phyloP scores from a whole-genome alignment of 2,113 vertebrate species.

The Chrysemys picta region DNA sequence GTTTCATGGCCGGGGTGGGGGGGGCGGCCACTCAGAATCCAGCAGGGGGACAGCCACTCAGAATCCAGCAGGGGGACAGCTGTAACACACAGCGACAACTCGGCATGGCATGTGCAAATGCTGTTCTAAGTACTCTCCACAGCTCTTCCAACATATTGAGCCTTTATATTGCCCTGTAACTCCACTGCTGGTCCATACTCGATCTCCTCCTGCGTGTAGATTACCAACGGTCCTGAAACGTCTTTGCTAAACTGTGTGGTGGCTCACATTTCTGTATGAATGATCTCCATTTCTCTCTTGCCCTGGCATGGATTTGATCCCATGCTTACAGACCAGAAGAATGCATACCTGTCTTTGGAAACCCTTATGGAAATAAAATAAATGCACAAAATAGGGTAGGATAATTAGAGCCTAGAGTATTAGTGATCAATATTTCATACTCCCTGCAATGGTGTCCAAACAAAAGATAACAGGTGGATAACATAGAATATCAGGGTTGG shows the following conservation, averaged over 20 bases:
- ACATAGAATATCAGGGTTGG: no score
- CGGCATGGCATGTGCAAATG: not conserved
- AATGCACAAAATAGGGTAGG: slow-evolving; percentile 29
- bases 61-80: no score
- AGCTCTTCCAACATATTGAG: not conserved
- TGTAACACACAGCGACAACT: not conserved
- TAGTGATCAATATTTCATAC: slow-evolving; percentile 70
- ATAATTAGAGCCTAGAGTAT: slow-evolving; percentile 32
- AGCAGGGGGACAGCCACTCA: no score
- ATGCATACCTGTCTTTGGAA: slow-evolving; percentile 5
- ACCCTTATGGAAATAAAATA: slow-evolving; percentile 14
- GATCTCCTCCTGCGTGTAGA: not conserved
- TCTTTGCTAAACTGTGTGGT: not conserved
- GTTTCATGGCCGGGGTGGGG: no score
- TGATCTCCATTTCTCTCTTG: not conserved
- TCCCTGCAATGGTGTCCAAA: slow-evolving; percentile 62
- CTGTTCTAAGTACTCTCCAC: not conserved
- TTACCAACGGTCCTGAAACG: not conserved
- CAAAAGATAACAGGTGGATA: no score
- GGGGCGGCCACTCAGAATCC: no score
- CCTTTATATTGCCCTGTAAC: fast-evolving
- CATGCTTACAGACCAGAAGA: not conserved
- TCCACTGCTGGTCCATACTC: not conserved
- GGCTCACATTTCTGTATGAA: fast-evolving
- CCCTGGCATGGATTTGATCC: not conserved